phyloP scores from a whole-genome alignment of 2,113 vertebrate genomes.

The Nanorana parkeri region DNA sequence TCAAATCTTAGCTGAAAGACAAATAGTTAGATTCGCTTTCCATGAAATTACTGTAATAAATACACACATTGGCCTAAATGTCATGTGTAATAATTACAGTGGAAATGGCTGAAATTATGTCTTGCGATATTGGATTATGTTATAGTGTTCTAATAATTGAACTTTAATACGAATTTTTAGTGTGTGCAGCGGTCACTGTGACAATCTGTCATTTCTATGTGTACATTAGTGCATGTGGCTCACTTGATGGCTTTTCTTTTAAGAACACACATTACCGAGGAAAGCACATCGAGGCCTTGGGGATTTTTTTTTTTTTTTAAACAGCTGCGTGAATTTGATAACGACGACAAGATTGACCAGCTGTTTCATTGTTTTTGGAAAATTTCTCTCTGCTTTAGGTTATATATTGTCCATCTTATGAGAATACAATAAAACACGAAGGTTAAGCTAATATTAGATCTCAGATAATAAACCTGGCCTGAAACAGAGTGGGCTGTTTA shows the following conservation, averaged over 20 bases:
- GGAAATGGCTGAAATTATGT: conserved; percentile 50
- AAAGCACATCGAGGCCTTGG: conserved; percentile 60
- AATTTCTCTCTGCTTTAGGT: conserved; percentile 35
- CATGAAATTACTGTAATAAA: conserved; percentile 53
- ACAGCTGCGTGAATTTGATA: conserved; percentile 64
- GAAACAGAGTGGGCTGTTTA: not conserved
- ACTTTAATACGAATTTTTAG: conserved; percentile 48
- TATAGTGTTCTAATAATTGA: conserved; percentile 56
- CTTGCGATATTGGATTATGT: conserved; percentile 56
- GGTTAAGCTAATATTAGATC: conserved; percentile 17
- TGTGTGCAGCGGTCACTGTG: conserved; percentile 16
- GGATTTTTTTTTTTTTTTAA: conserved; percentile 58
- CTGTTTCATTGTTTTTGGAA: conserved; percentile 29
- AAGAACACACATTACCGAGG: conserved; percentile 60
- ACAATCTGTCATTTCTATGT: conserved; percentile 56
- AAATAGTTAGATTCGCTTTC: conserved; percentile 4
- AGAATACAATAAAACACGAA: conserved; percentile 43
- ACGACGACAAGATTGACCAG: conserved; percentile 55
- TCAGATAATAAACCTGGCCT: conserved; percentile 13
- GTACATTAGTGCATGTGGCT: conserved; percentile 34
- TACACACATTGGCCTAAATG: conserved; percentile 37
- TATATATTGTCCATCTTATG: conserved; percentile 59
- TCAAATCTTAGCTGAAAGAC: not conserved
- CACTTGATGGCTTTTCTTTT: conserved; percentile 51
- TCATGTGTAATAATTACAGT: conserved; percentile 48